phyloP scores from a whole-genome alignment of 2,113 vertebrate genomes.

The Microcebus lehilahytsara region DNA sequence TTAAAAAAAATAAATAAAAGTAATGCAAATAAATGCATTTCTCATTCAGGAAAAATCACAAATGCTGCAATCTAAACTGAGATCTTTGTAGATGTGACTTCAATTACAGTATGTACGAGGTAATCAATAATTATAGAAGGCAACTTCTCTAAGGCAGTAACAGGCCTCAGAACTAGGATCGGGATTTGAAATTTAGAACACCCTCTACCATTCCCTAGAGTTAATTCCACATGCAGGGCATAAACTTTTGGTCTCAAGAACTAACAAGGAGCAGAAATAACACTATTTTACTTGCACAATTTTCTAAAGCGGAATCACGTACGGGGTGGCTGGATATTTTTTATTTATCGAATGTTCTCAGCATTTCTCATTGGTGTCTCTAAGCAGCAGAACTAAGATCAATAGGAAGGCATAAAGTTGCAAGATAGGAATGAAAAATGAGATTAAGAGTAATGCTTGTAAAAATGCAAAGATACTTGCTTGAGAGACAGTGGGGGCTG shows the following conservation, averaged over 20 bases:
- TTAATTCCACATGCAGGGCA: slow-evolving; percentile 56
- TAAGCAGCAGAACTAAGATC: slow-evolving; percentile 72
- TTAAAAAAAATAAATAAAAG: neutral
- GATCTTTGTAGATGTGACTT: slow-evolving; percentile 64
- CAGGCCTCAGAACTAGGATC: neutral
- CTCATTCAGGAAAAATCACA: slow-evolving; percentile 57
- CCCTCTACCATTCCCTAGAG: neutral
- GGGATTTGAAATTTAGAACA: slow-evolving; percentile 64
- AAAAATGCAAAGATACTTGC: slow-evolving; percentile 67
- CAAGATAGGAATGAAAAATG: slow-evolving; percentile 76
- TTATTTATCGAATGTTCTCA: slow-evolving; percentile 77
- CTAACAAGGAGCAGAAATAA: slow-evolving; percentile 48
- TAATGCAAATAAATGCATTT: slow-evolving; percentile 56
- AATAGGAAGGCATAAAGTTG: slow-evolving; percentile 73
- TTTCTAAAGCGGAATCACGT: slow-evolving; percentile 70
- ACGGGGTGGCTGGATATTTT: slow-evolving; percentile 70
- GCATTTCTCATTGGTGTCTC: slow-evolving; percentile 77
- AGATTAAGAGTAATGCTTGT: slow-evolving; percentile 69
- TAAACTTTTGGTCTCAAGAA: slow-evolving; percentile 49
- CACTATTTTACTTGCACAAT: slow-evolving; percentile 52
- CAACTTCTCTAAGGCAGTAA: slow-evolving; percentile 47
- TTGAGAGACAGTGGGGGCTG: neutral
- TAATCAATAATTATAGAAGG: slow-evolving; percentile 72
- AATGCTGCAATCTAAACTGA: slow-evolving; percentile 45
- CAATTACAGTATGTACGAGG: slow-evolving; percentile 39